Evolutionary conservation across 2,113 vertebrate genomes (phyloP), one percentile per base, ranked within the genome.

Genomic region (Tupaia chinensis): DNA sequence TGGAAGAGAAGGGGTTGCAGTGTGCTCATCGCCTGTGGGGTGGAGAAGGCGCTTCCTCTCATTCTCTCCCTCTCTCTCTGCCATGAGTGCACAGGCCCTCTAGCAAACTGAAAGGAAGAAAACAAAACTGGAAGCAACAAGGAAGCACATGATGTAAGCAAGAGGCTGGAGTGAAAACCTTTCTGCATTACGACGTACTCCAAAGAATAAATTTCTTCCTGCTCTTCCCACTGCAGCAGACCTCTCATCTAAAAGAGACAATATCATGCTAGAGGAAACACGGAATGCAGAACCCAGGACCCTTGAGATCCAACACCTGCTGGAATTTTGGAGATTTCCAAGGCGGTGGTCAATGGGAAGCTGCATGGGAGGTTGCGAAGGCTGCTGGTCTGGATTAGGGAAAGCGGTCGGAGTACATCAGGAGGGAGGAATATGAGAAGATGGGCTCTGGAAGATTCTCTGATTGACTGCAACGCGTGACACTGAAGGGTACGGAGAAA

Each of bases 101-200:
- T 44, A 44, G 44, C 44, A 44, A 44, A 44, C 44, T 44, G 44
- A 44, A 27, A 34, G 34, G 20, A 44, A 66, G 22, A 65, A 27
- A 11, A 7, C 11, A 15, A 8, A 79, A 74, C 23, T 0, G 9
- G 13, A 1, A 17, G 27, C 17, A 0, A 32, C 60, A 29, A 7
- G 70, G n/a, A 70, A 84, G 44, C 0, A 20, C 4, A 61, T 11
- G 22, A 6, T 4, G 0, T 4, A 72, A 13, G 14, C 1, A 2
- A 23, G 1, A 32, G 1, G 66, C 15, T 7, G 14, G 13, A 83
- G 44, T 77, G 72, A 76, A 91, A 63, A 20, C 25, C 16, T 70
- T 68, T 77, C 23, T 68, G 68, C 80, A 44, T 81, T 14, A 44
- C 5, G 58, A 27, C 16, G 19, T n/a, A 58, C 79, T 72, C 17